Evolutionary conservation across 2,113 vertebrate genomes (phyloP).

Genomic region (Illadopsis cleaveri): DNA sequence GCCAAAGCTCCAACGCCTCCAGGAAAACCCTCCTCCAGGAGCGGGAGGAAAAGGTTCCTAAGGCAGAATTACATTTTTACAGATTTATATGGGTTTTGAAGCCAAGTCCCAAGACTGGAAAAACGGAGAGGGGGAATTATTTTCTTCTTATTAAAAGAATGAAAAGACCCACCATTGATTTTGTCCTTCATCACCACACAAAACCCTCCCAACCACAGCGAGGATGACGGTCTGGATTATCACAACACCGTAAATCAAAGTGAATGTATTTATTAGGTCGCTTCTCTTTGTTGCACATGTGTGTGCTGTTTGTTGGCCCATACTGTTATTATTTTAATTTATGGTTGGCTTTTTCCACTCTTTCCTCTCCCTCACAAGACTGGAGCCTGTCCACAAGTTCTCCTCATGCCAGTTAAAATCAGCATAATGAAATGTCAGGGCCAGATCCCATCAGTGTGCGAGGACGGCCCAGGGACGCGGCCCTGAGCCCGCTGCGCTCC

Average conservation of each 20-base stretch:
- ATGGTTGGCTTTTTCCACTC: conserved; percentile 10
- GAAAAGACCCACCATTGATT: conserved; percentile 52
- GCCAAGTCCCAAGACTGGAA: conserved; percentile 6
- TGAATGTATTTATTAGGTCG: conserved; percentile 48
- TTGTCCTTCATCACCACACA: conserved; percentile 51
- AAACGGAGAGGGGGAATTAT: conserved; percentile 14
- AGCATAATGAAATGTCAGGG: conserved; percentile 68
- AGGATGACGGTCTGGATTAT: conserved; percentile 28
- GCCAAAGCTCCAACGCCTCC: not conserved
- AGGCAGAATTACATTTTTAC: not conserved
- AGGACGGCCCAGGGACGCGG: not conserved
- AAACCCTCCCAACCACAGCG: not conserved
- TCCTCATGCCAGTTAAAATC: conserved; percentile 61
- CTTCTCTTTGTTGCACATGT: conserved; percentile 10
- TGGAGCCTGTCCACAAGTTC: conserved; percentile 55
- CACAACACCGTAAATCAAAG: conserved; percentile 44
- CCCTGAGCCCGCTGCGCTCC: not conserved
- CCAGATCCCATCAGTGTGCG: not conserved
- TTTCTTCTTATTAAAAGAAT: conserved; percentile 65
- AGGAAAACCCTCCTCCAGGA: not conserved
- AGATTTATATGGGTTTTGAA: conserved; percentile 49
- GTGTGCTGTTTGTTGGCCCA: conserved; percentile 46
- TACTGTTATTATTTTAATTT: conserved; percentile 67
- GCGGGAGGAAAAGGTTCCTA: not conserved
- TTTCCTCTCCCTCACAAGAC: not conserved